Conservation (phyloP, 2,888 invertebrate genomes). For the Arge pagana region DNA sequence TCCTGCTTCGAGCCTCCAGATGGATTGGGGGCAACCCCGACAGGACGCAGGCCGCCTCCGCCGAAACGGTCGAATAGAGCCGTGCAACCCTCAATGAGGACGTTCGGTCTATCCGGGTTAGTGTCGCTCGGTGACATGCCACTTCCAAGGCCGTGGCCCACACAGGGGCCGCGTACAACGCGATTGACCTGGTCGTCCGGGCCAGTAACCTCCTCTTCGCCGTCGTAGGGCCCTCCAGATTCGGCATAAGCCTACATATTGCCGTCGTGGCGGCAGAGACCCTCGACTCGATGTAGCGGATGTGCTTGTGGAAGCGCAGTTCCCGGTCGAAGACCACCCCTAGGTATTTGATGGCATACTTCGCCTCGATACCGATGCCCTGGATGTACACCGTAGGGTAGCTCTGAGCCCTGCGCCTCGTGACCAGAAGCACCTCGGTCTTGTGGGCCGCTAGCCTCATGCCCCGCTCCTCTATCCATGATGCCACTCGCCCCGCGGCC, state of each 20-base stretch:
- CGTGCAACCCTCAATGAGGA: conserved; percentile 25
- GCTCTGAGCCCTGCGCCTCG: not conserved
- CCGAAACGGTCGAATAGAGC: conserved; percentile 29
- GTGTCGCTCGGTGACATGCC: too few relatives aligned
- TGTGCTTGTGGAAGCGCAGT: not conserved
- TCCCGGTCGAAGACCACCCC: conserved; percentile 11
- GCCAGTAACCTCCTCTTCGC: conserved; percentile 9
- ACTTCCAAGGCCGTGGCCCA: conserved; percentile 14
- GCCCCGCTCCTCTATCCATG: not conserved
- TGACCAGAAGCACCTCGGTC: not conserved
- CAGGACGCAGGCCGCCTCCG: conserved; percentile 27
- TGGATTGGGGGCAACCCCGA: conserved; percentile 26
- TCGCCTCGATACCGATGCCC: not conserved
- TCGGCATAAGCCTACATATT: not conserved
- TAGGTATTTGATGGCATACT: conserved; percentile 1
- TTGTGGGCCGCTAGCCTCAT: not conserved
- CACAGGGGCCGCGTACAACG: conserved; percentile 13
- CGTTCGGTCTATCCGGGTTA: too few relatives aligned
- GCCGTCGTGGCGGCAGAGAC: not conserved
- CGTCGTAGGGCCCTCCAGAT: not conserved
- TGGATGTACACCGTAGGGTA: not conserved
- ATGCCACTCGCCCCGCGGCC: not conserved
- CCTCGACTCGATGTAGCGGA: not conserved
- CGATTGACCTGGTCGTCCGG: not conserved
- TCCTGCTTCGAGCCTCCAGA: too few relatives aligned